Percentiles rank a stretch among this genome's conserved stretches.
phyloP scores from a whole-genome alignment of 2,797 vertebrate genomes.

The Macrochelys suwanniensis region DNA sequence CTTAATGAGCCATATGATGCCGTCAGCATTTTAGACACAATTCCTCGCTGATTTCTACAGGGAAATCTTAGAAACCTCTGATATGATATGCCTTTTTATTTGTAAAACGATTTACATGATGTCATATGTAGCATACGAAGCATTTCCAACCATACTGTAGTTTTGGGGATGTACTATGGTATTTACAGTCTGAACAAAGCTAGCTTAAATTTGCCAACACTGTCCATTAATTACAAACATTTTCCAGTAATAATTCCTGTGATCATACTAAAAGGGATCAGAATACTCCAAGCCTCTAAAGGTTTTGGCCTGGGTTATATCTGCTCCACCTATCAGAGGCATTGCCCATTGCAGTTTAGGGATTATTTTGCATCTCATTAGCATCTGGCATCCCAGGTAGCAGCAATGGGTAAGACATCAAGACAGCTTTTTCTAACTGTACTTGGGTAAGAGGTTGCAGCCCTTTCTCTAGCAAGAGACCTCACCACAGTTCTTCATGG shows the following conservation, averaged over 20 bases:
- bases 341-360: neutral
- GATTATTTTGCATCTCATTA: neutral
- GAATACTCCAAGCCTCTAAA: neutral
- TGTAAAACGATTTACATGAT: constrained; percentile 49
- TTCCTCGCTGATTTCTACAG: neutral
- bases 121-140: constrained; percentile 29
- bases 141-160: neutral
- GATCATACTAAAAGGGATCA: neutral
- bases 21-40: neutral
- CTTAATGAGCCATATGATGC: constrained; percentile 43
- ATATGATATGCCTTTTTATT: constrained; percentile 17
- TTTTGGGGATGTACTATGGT: neutral
- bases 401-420: neutral
- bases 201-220: neutral
- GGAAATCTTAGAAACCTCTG: constrained; percentile 42
- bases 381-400: too few relatives aligned
- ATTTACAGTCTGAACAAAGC: neutral
- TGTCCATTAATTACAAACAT: constrained; percentile 12
- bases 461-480: too few relatives aligned
- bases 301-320: neutral
- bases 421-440: neutral
- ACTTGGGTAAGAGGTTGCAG: too few relatives aligned
- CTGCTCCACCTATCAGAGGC: neutral
- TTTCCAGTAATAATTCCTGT: neutral
- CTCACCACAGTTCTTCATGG: neutral